Evolutionary conservation across 2,888 invertebrate genomes (phyloP), one percentile per base, ranked within the genome.

Genomic region (Galeruca laticollis): DNA sequence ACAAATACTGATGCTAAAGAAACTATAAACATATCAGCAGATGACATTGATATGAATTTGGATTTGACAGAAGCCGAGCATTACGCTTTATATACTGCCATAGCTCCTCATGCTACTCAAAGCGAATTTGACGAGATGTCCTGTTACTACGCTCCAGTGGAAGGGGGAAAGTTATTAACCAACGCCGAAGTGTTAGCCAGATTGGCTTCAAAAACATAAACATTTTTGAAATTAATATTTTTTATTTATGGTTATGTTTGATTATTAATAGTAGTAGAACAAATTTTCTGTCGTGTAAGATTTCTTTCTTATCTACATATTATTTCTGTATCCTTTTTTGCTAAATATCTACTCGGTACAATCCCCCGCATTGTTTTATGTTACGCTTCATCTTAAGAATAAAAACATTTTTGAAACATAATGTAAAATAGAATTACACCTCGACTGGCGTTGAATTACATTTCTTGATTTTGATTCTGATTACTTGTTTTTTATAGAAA

Each of bases 101-200:
- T 95, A 82, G 94, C 95, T 11, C 95, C 95, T 0, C 93, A 92
- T 82, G 95, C 95, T 20, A 95, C 95, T 0, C 92, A 89, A 31
- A 95, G 95, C 10, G 95, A 96, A 83, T 95, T 95, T 81, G 96
- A 96, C 76, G 96, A 96, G 79, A 91, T 92, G 81, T 94, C 94
- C 54, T 94, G 93, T 83, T 95, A 94, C 82, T 95, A 95, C 82
- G 93, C 94, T 40, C 92, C 94, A 10, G 91, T 95, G 5, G 95
- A 95, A 83, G 93, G 90, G 62, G 91, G 91, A 60, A 92, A 92
- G 83, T 91, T 92, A 78, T 87, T 90, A 84, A 81, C 81, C 1
- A 80, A 78, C 33, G 72, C 79, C 1, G 82, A 83, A 54, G 77
- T 82, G 54, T 69, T 79, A 49, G 75, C 80, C 13, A 76, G 78